Conservation (phyloP, 1,140 invertebrate species). For the Charaxes varanes region DNA sequence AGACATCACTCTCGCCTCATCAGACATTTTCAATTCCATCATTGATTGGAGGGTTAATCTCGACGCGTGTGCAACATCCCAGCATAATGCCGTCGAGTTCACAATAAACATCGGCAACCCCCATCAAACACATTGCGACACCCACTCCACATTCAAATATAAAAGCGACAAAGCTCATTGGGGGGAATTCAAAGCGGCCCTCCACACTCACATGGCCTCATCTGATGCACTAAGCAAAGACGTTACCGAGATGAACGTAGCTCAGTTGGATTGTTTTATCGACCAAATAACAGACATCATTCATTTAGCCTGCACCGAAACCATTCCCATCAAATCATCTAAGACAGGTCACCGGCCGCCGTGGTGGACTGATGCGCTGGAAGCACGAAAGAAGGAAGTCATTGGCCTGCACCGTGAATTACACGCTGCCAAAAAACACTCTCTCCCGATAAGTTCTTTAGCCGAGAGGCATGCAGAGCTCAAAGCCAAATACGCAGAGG, state of each 20-base stretch:
- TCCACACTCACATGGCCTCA: neutral
- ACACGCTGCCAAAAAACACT: no score
- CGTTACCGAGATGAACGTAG: neutral
- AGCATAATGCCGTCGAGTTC: slow-evolving; percentile 18
- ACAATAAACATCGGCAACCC: neutral
- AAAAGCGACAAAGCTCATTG: slow-evolving; percentile 1
- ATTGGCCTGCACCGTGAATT: neutral
- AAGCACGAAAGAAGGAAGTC: neutral
- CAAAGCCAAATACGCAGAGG: slow-evolving; percentile 1
- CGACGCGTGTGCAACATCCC: slow-evolving; percentile 6
- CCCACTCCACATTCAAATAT: neutral
- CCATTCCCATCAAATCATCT: neutral
- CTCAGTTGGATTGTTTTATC: neutral
- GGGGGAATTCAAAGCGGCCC: neutral
- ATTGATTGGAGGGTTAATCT: slow-evolving; percentile 14
- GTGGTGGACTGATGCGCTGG: neutral
- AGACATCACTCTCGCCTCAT: slow-evolving; percentile 11
- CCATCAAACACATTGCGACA: neutral
- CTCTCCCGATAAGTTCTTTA: no score
- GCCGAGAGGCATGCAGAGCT: no score
- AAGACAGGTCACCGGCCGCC: neutral
- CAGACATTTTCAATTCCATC: neutral
- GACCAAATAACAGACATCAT: neutral
- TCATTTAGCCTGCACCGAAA: slow-evolving; percentile 1
- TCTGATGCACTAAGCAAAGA: neutral